Evolutionary conservation across 1,140 invertebrate genomes (phyloP).

Genomic region (Bombus ignitus): DNA sequence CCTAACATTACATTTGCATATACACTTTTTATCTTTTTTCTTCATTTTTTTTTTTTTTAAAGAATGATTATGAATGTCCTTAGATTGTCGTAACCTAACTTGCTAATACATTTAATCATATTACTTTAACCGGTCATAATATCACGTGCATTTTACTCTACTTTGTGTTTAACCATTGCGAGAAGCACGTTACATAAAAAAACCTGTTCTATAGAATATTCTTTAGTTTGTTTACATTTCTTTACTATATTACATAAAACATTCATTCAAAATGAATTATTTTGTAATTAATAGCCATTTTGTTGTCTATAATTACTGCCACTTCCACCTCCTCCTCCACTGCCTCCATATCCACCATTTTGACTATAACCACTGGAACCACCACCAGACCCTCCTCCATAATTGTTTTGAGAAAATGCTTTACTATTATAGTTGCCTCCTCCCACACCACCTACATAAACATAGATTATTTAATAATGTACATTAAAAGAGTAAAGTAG

Average conservation of each 20-base stretch:
- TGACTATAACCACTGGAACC: conserved; percentile 72
- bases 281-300: conserved; percentile 76
- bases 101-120: conserved; percentile 1
- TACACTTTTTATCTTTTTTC: conserved; percentile 14
- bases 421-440: conserved; percentile 68
- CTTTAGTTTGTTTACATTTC: conserved; percentile 37
- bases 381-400: conserved; percentile 63
- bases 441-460: conserved; percentile 66
- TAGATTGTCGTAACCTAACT: conserved; percentile 1
- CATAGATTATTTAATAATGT: conserved; percentile 17
- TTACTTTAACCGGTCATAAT: neutral
- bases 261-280: conserved; percentile 6
- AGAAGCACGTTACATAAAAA: conserved; percentile 17
- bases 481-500: neutral
- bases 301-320: conserved; percentile 75
- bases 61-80: conserved; percentile 44
- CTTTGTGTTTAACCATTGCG: conserved; percentile 1
- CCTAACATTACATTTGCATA: conserved; percentile 30
- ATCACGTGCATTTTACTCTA: conserved; percentile 1
- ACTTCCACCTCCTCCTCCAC: conserved; percentile 64
- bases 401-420: conserved; percentile 71
- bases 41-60: neutral
- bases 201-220: conserved; percentile 25
- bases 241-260: conserved; percentile 49
- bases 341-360: conserved; percentile 71